phyloP scores from a whole-genome alignment of 2,888 invertebrate species.

The Corbicula japonica region DNA sequence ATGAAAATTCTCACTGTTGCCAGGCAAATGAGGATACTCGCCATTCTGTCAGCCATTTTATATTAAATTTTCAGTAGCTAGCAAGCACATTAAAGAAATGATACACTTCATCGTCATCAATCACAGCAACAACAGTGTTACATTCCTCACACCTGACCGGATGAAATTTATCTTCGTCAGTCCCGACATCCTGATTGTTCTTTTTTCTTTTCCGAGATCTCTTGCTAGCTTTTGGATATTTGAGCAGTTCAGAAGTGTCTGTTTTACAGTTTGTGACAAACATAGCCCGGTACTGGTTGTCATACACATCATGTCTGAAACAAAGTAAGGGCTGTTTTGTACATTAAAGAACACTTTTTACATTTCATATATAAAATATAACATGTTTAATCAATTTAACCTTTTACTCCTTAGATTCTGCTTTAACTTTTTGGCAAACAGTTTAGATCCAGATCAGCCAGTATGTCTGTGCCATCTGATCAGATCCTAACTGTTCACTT shows the following conservation, averaged over 20 bases:
- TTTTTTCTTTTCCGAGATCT: constrained; percentile 77
- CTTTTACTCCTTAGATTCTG: too few relatives aligned
- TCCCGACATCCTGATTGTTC: constrained; percentile 36
- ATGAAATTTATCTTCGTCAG: constrained; percentile 86
- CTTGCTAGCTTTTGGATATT: constrained; percentile 81
- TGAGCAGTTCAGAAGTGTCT: constrained; percentile 83
- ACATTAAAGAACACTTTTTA: too few relatives aligned
- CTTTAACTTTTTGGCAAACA: too few relatives aligned
- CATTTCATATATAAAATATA: too few relatives aligned
- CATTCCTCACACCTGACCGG: constrained; percentile 88
- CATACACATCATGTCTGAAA: constrained; percentile 88
- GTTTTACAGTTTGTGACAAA: constrained; percentile 89
- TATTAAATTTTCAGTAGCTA: constrained; percentile 84
- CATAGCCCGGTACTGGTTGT: constrained; percentile 89
- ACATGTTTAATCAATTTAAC: too few relatives aligned
- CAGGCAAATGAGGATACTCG: too few relatives aligned
- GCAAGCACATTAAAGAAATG: constrained; percentile 89
- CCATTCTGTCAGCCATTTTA: neutral
- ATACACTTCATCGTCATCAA: constrained; percentile 88
- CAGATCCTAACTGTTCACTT: too few relatives aligned
- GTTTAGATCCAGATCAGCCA: too few relatives aligned
- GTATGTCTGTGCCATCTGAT: too few relatives aligned
- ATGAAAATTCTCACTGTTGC: too few relatives aligned
- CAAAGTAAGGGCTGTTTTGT: too few relatives aligned
- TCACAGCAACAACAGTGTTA: constrained; percentile 88